Base-by-base conservation (phyloP, 2,888 invertebrate species). In the Epinotia brunnichana region DNA sequence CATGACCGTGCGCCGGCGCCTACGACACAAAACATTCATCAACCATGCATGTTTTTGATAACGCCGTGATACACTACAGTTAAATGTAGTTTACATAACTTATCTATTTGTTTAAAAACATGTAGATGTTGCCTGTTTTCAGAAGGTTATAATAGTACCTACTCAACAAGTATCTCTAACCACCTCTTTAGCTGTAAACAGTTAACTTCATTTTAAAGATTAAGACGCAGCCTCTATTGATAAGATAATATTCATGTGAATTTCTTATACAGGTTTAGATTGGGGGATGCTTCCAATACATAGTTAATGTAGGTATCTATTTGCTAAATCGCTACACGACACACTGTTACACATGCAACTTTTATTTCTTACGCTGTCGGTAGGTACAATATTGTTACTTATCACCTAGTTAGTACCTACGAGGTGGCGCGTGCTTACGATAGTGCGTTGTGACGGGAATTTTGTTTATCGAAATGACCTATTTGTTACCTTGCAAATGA, bases 1-100 rank as follows among this genome's bases (percentile, higher is more conserved):
- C 83, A 78, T 48, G 48, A 15, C 80, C 81, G 78, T 80, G 74
- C 76, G 74, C 74, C 79, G 81, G 80, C 81, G 80, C 77, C n/a
- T 62, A 17, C 54, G 61, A 69, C 61, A 69, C 24, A 39, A 61
- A 21, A 59, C 51, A 60, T 60, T 48, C 60, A n/a, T 29, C 53
- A 17, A 56, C 64, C 70, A 64, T 57, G 51, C 19, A 59, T 64
- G 64, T 54, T 41, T 24, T 24, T 64, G 70, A 70, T 72, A 67
- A 68, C 54, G 56, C 41, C 44, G 61, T 68, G 39, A 62, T 56
- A 17, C 51, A 54, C 29, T n/a, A 62, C 63, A 39, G n/a, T 67
- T 41, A 57, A 44, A 17, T 15, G 56, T 56, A 64, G 39, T 62
- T 70, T 63, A 51, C 39, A 51, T 56, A 10, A 62, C 41, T 69